Base-by-base conservation (phyloP, 2,113 vertebrate genomes). In the Laterallus jamaicensis region DNA sequence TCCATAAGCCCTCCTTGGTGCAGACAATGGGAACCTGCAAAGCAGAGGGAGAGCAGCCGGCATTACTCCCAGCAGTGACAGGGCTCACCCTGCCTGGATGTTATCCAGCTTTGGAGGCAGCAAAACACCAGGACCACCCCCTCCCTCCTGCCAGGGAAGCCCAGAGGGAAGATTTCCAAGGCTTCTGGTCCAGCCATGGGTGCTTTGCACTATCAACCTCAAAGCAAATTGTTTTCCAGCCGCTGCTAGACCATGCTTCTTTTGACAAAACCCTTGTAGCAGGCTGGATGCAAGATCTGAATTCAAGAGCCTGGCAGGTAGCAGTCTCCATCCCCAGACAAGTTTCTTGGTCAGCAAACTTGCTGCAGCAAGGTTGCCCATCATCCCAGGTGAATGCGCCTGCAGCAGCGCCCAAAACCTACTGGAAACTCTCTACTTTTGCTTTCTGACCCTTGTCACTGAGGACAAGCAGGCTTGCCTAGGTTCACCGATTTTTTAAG, bases 1-100 rank as follows among this genome's bases (percentile, higher is more conserved):
- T 99, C 99, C 99, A 99, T 39, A 86, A 71, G 1, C 99, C 99
- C 25, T 99, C 98, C 95, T 99, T 99, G 7, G 98, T 99, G 95
- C 99, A 99, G 90, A 98, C 20, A 15, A 99, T 99, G 47, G 98
- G 98, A 60, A 82, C 96, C 99, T 99, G 88, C 60, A 92, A 92
- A 93, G 39, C 47, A 95, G 88, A 96, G 31, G 49, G 37, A 92
- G 12, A 91, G 39, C 25, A 50, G 68, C 28, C 1, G 2, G 19
- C 0, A 0, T 93, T 35, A 93, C 19, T 49, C 17, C 16, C 1
- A 1, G n/a, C 47, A 86, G 73, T 2, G 2, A 17, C 35, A 19
- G 25, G 10, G 50, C 25, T 74, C 6, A 2, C 37, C 68, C 50
- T n/a, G 74, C 64, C 62, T 29, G 37, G 25, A 42, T 68, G 19